phyloP scores from a whole-genome alignment of 2,888 invertebrate species.

The Temnothorax ravouxi region DNA sequence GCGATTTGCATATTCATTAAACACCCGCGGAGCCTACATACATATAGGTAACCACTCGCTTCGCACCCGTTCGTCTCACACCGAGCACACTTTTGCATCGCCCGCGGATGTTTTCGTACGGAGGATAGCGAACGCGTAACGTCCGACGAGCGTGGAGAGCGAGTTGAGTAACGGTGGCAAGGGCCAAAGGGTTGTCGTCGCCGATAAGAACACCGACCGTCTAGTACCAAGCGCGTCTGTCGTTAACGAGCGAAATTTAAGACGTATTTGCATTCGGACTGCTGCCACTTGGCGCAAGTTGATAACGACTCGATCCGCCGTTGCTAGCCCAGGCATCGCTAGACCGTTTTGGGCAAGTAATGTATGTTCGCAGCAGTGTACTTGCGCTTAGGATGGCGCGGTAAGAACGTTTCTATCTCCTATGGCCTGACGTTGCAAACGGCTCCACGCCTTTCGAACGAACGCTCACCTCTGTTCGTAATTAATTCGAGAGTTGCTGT shows the following conservation, averaged over 20 bases:
- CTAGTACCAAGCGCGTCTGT: conserved; percentile 69
- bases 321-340: background rate
- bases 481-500: conserved; percentile 80
- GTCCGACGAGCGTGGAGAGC: background rate
- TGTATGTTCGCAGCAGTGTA: conserved; percentile 49
- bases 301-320: conserved; percentile 76
- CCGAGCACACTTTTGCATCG: conserved; percentile 40
- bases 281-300: conserved; percentile 79
- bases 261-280: conserved; percentile 84
- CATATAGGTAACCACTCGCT: conserved; percentile 21
- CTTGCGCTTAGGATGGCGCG: conserved; percentile 10
- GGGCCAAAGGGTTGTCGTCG: conserved; percentile 15
- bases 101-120: conserved; percentile 1
- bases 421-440: conserved; percentile 12
- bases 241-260: conserved; percentile 84
- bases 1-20: conserved; percentile 85
- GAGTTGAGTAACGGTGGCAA: background rate
- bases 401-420: conserved; percentile 49
- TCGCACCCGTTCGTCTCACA: conserved; percentile 29
- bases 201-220: conserved; percentile 50
- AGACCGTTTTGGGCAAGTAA: conserved; percentile 20
- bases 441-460: conserved; percentile 33
- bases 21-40: conserved; percentile 73
- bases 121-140: background rate
- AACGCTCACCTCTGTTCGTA: conserved; percentile 70